phyloP scores from a whole-genome alignment of 2,888 invertebrate species.

The Troides helena region DNA sequence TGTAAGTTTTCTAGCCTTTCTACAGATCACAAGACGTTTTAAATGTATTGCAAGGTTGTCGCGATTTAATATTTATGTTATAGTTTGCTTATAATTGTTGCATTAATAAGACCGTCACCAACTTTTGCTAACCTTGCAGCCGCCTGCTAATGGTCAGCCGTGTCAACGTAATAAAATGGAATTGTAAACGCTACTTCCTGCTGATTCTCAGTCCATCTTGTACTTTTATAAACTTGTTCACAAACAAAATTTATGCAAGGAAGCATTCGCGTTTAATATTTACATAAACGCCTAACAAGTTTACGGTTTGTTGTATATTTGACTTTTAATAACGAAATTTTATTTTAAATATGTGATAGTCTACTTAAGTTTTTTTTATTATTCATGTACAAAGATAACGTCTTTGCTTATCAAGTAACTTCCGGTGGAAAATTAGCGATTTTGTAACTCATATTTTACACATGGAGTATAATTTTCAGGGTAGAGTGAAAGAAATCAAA shows the following conservation, averaged over 20 bases:
- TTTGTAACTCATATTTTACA: background rate
- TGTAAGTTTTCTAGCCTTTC: background rate
- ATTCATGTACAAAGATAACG: too few species aligned
- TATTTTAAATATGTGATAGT: background rate
- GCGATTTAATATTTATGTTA: background rate
- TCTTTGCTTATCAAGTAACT: too few species aligned
- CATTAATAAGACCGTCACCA: conserved; percentile 4
- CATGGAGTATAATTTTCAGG: background rate
- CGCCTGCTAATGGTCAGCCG: background rate
- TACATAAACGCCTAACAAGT: background rate
- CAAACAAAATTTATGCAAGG: background rate
- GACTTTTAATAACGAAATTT: background rate
- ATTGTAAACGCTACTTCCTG: background rate
- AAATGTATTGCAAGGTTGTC: background rate
- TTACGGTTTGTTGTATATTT: background rate
- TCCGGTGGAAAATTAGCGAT: too few species aligned
- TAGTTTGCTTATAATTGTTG: conserved; percentile 1
- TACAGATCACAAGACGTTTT: background rate
- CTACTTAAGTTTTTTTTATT: background rate
- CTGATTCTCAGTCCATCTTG: background rate
- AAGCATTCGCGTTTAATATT: background rate
- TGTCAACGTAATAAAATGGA: conserved; percentile 3
- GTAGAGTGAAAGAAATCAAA: too few species aligned
- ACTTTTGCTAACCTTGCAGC: conserved; percentile 7
- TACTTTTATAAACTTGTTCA: background rate